These are phyloP conservation scores for Pandemis corylana DNA, from an alignment of 2,888 invertebrate genomes.

Conservation along the genomic window DNA sequence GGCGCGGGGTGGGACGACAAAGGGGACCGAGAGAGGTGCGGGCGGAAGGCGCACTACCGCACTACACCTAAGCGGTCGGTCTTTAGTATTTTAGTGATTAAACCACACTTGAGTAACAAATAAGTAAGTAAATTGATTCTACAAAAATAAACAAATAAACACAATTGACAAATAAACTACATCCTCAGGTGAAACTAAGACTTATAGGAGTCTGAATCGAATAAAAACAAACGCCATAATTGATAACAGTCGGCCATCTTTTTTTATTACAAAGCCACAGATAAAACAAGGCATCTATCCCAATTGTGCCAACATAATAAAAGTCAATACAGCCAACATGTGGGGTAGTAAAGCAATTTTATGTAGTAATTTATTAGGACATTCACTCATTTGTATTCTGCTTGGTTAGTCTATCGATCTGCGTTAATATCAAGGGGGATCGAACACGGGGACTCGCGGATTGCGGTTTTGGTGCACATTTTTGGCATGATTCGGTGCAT, in stretches of 20 bases:
- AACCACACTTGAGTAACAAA: no score
- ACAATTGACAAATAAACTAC: no score
- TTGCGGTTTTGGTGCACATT: neutral
- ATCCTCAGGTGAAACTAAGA: neutral
- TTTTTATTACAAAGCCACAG: constrained; percentile 30
- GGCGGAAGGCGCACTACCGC: no score
- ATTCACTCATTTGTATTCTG: constrained; percentile 51
- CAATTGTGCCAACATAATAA: constrained; percentile 36
- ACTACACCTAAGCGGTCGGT: no score
- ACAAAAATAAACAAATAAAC: no score
- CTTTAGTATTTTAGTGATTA: no score
- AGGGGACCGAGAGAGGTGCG: no score
- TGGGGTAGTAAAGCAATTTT: constrained; percentile 50
- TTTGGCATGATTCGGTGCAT: no score
- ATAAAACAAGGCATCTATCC: constrained; percentile 39
- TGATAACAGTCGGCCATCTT: constrained; percentile 27
- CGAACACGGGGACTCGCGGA: constrained; percentile 3
- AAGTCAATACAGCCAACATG: constrained; percentile 41
- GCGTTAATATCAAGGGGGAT: constrained; percentile 32
- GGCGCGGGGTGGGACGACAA: no score
- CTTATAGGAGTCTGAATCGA: neutral
- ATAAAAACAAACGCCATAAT: neutral
- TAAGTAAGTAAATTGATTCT: no score
- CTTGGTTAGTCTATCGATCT: constrained; percentile 28
- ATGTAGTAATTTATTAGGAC: constrained; percentile 52